Conservation (phyloP, 2,113 vertebrate species). For the Coregonus clupeaformis region DNA sequence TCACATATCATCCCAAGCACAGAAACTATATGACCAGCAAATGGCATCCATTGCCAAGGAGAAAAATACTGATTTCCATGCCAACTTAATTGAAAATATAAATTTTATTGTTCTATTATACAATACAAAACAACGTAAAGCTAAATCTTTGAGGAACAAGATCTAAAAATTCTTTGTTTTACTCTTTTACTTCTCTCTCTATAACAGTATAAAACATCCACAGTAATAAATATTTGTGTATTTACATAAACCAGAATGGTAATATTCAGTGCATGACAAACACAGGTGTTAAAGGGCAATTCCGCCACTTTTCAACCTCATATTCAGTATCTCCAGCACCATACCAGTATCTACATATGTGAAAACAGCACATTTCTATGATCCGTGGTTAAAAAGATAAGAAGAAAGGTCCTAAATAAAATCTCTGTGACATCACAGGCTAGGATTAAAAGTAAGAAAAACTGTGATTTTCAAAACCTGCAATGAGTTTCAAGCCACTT, state of each 20-base stretch:
- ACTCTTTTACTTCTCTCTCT: constrained; percentile 45
- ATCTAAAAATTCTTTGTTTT: constrained; percentile 58
- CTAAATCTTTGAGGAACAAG: constrained; percentile 57
- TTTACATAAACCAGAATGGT: constrained; percentile 62
- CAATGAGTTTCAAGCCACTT: too few species aligned
- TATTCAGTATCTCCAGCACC: too few species aligned
- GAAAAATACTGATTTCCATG: constrained; percentile 1
- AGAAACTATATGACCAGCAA: constrained; percentile 42
- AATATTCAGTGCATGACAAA: constrained; percentile 78
- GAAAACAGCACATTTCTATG: too few species aligned
- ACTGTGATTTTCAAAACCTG: too few species aligned
- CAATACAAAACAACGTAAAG: constrained; percentile 66
- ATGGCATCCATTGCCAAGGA: constrained; percentile 42
- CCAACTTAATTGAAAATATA: constrained; percentile 77
- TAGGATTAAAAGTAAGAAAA: too few species aligned
- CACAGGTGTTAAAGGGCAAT: constrained; percentile 43
- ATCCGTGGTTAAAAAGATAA: too few species aligned
- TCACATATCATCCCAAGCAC: constrained; percentile 62
- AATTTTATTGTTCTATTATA: constrained; percentile 78
- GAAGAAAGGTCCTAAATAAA: too few species aligned
- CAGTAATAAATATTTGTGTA: constrained; percentile 77
- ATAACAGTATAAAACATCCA: constrained; percentile 67
- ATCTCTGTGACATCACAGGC: too few species aligned
- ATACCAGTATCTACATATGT: too few species aligned
- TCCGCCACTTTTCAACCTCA: too few species aligned